phyloP scores from a whole-genome alignment of 2,113 vertebrate genomes.

The Brachyistius frenatus region DNA sequence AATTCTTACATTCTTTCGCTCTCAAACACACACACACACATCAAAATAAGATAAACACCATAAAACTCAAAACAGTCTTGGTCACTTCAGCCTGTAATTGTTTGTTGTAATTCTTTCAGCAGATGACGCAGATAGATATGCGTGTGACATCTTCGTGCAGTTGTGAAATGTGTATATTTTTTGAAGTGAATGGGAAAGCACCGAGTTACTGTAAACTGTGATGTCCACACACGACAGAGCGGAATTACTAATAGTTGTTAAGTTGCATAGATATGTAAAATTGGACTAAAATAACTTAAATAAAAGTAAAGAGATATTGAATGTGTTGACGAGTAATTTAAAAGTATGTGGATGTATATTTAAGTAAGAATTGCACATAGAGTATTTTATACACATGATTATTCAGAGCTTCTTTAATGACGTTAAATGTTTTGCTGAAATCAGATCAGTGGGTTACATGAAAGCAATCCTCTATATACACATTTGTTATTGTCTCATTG shows the following conservation, averaged over 20 bases:
- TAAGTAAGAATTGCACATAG: too few species aligned
- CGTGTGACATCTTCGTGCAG: slow-evolving; percentile 17
- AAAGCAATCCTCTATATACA: background rate
- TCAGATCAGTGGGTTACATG: background rate
- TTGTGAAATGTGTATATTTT: slow-evolving; percentile 57
- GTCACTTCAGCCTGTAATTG: background rate
- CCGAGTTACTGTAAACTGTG: background rate
- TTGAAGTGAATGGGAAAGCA: slow-evolving; percentile 14
- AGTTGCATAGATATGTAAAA: background rate
- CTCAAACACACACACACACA: slow-evolving; percentile 15
- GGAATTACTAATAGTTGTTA: background rate
- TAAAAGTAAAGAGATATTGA: background rate
- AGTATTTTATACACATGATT: too few species aligned
- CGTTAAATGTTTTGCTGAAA: background rate
- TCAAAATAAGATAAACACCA: slow-evolving; percentile 64
- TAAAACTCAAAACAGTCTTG: slow-evolving; percentile 12
- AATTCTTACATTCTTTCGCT: slow-evolving; percentile 36
- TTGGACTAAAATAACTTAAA: background rate
- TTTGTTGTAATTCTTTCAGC: slow-evolving; percentile 21
- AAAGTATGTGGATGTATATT: background rate
- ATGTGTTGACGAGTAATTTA: background rate
- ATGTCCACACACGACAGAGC: background rate
- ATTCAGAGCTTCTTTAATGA: background rate
- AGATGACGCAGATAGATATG: slow-evolving; percentile 55
- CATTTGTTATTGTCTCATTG: background rate